A percentile compares a stretch with the other conserved stretches of the same genome.
Evolutionary conservation across 2,888 invertebrate genomes (phyloP).

Genomic region (Aspidapion aeneum): DNA sequence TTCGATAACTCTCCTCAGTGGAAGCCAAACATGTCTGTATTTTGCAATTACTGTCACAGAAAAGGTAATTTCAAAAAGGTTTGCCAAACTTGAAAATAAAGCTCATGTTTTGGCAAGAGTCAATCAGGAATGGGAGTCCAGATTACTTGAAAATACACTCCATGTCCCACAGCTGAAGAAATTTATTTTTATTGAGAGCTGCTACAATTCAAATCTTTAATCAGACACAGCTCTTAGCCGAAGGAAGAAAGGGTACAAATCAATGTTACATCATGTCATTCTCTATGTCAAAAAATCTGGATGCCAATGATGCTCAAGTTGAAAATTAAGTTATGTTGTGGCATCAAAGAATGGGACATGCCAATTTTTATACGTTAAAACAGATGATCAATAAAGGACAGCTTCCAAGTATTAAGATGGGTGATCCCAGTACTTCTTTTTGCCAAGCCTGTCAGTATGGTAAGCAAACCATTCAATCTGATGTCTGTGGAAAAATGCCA

Average conservation of each 20-base stretch:
- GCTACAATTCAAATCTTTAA: conserved; percentile 15
- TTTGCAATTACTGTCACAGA: background rate
- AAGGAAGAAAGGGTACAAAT: conserved; percentile 10
- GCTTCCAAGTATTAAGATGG: too few relatives aligned
- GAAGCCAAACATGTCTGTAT: too few relatives aligned
- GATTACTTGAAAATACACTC: too few relatives aligned
- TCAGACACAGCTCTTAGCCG: conserved; percentile 8
- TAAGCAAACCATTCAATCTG: conserved; percentile 22
- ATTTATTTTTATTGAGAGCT: conserved; percentile 21
- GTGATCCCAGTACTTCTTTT: conserved; percentile 1
- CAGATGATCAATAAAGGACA: background rate
- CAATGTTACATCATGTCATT: conserved; percentile 22
- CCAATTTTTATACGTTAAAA: conserved; percentile 12
- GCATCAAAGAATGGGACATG: conserved; percentile 19
- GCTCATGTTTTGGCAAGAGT: conserved; percentile 13
- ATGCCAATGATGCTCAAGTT: conserved; percentile 12
- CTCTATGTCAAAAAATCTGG: conserved; percentile 1
- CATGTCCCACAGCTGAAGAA: conserved; percentile 17
- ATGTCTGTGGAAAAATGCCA: conserved; percentile 25
- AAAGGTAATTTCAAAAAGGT: background rate
- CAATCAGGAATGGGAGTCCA: conserved; percentile 11
- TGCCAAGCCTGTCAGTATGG: conserved; percentile 13
- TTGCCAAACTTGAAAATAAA: too few relatives aligned
- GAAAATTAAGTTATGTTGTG: conserved; percentile 18
- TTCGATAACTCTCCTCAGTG: too few relatives aligned